Base-by-base conservation (phyloP, 1,140 invertebrate genomes). In the Panagrolaimus sp. region DNA sequence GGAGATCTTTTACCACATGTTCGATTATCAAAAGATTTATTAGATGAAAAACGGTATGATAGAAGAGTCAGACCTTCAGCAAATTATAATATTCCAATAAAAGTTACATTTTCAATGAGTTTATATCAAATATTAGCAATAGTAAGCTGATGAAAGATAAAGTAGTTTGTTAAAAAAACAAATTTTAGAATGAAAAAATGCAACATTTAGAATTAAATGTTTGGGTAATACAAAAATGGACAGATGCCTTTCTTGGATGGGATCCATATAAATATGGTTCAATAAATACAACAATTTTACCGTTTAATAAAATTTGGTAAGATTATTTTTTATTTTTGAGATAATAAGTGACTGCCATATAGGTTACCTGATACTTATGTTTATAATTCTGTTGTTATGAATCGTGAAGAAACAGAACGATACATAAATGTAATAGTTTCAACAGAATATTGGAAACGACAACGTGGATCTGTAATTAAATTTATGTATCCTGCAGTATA, bases 181-280 rank as follows among this genome's bases (percentile, higher is more conserved):
- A 25, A 38, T 8, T 70, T 71, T 63, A 80, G 74, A 83, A 82
- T 61, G 80, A 82, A 57, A 82, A 82, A 63, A 70, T 77, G 46
- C 80, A 82, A 65, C 80, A 73, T 67, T 72, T 82, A 20, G 80
- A 82, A 61, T 67, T 82, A 45, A 82, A 82, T 65, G 69, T 82
- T 43, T 82, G 80, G 80, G 78, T 81, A n/a, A 82, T 82, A 42
- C 78, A 81, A 63, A 82, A 82, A 70, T 82, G 80, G 80, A 71
- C 72, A n/a, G 80, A 82, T 61, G 80, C 83, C 45, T 82, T 82
- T 64, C 61, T 80, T 43, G 79, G 79, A 8, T 82, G 73, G 73
- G 44, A 67, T 72, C 77, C 74, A 11, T 61, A 74, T 53, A 51
- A 66, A 20, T 77, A 81, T 66, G 78, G 78, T n/a, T 67, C 67